Base-by-base conservation (phyloP, 2,888 invertebrate genomes). In the Euphydryas editha region DNA sequence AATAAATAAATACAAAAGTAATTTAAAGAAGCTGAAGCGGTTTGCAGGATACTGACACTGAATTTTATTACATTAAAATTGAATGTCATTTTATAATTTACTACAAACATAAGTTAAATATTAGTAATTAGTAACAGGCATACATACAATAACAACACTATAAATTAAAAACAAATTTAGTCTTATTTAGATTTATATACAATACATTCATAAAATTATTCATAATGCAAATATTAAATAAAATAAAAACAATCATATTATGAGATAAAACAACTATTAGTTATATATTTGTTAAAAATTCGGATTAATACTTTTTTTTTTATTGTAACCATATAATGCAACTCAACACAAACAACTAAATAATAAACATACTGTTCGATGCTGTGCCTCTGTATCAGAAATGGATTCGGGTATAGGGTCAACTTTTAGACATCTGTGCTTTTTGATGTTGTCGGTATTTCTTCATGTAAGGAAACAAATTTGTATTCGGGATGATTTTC, bases 401-500 rank as follows among this genome's bases (percentile, higher is more conserved):
- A 61, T 54, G 47, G 58, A 72, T 61, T 51, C 39, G 54, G 66
- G 55, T 63, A 59, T 59, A 51, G 63, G 47, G 62, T 65, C 66
- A 51, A 60, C 58, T 54, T 62, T 83, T 82, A 93, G 46, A 93
- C 93, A 69, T 93, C 93, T 71, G 93, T 93, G 77, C 86, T 90
- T 81, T 90, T 92, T 36, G 92, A 90, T 61, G 83, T 76, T 42
- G 83, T 81, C 55, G 82, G 77, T 63, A 83, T 81, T 75, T 89
- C 87, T 54, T 86, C 83, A 60, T 87, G 86, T 75, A 91, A 79
- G 39, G 87, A 80, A 67, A 89, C 82, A 68, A 81, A 83, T 76
- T 90, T 91, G 76, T 91, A 92, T 72, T 93, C 92, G 10, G 91
- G 90, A 63, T 91, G 88, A 73, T 80, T 87, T 72, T 88, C 89